Evolutionary conservation across 2,113 vertebrate genomes (phyloP).

Genomic region (Puntigrus tetrazona): DNA sequence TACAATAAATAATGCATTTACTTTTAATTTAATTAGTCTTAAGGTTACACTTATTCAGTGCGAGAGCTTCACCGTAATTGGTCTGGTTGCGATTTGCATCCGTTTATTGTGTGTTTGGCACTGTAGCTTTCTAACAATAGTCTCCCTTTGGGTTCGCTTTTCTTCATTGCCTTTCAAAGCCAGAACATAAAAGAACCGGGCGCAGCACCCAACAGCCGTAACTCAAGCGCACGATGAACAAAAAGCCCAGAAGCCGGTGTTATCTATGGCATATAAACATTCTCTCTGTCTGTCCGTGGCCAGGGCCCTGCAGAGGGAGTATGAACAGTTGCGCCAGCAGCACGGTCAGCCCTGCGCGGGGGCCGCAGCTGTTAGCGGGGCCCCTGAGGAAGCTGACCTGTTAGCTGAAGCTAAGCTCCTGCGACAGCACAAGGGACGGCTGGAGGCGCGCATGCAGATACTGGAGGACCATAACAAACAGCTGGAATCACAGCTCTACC

Average conservation of each 20-base stretch:
- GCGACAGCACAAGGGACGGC: conserved; percentile 92
- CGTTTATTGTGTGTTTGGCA: neutral
- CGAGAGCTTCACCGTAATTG: neutral
- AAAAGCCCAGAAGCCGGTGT: neutral
- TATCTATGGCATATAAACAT: neutral
- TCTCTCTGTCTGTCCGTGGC: neutral
- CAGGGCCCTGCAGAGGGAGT: conserved; percentile 88
- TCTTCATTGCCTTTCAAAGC: neutral
- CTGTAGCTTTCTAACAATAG: conserved; percentile 6
- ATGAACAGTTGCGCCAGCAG: conserved; percentile 91
- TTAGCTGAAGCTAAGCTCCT: conserved; percentile 90
- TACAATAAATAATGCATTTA: neutral
- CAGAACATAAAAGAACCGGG: conserved; percentile 5
- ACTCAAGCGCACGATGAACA: conserved; percentile 2
- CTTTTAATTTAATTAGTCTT: neutral
- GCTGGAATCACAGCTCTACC: conserved; percentile 93
- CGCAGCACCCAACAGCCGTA: conserved; percentile 11
- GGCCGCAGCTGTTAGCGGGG: conserved; percentile 57
- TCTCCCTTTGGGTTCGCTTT: conserved; percentile 8
- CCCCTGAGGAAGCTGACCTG: conserved; percentile 72
- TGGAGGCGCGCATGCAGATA: conserved; percentile 97
- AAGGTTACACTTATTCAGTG: neutral
- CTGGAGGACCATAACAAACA: conserved; percentile 98
- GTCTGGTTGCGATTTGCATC: neutral
- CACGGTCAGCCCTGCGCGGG: conserved; percentile 75